Base-by-base conservation (phyloP, 23 tunicate genomes). In the Ascidia mentula region DNA sequence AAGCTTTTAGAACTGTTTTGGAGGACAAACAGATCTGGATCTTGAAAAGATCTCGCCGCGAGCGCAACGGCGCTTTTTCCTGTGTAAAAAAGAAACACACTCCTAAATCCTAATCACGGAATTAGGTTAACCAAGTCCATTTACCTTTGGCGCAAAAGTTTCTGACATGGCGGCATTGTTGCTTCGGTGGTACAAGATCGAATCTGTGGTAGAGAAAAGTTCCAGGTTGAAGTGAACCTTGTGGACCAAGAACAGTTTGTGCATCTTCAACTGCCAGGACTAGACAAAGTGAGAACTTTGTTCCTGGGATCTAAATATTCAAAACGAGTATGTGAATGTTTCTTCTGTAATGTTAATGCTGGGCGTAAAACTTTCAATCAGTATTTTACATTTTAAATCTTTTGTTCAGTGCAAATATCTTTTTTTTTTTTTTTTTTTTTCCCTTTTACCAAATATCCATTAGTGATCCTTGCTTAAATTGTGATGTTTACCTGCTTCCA, bases 161-260 rank as follows among this genome's bases (percentile, higher is more conserved):
- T 36, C 53, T 37, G 18, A 34, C 34, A 36, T 88, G 92, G 35
- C 33, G 38, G 45, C 92, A 88, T 8, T 86, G 78, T 9, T 31
- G 60, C 4, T 46, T 46, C 4, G 88, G 85, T 31, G 89, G 82
- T 24, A 84, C 53, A 15, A 89, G 35, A 40, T 89, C 95, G 30
- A 89, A 42, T 40, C 95, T 53, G 53, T 89, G 95, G 71, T 89
- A 79, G 1, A 84, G 59, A 75, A 89, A 89, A 36, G 81, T 40
- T 28, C 73, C 92, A 8, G 69, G 46, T 38, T 69, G 28, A 18
- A 45, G 69, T 4, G 92, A 78, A 8, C 70, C 65, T n/a, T 73
- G 42, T n/a, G 38, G 9, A 35, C 39, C 69, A 46, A 87, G 74
- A 28, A 46, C 61, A 18, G 73, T 60, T 22, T 87, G 72, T 8